Evolutionary conservation across 92 coral and sea anemone species (phyloP).

Genomic region (Porites lobata): DNA sequence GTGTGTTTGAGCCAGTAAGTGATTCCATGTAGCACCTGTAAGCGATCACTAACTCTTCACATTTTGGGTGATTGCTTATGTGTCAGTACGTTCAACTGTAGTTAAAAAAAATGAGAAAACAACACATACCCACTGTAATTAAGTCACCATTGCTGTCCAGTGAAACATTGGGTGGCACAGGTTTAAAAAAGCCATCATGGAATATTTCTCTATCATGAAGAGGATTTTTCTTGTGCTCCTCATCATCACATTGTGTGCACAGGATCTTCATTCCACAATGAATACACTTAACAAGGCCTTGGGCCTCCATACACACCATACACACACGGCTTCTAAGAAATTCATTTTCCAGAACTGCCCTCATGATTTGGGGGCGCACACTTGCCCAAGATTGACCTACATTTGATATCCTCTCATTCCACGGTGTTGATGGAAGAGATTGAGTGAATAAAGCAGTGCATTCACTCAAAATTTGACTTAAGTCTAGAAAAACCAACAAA

Average conservation of each 20-base stretch:
- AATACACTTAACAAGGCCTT: neutral
- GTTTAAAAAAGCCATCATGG: conserved; percentile 31
- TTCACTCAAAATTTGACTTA: neutral
- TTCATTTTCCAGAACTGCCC: neutral
- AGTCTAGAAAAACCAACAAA: neutral
- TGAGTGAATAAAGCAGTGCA: neutral
- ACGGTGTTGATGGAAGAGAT: neutral
- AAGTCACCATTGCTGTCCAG: conserved; percentile 43
- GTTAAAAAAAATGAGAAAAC: no score
- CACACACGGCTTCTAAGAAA: neutral
- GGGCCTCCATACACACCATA: neutral
- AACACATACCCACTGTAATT: conserved; percentile 15
- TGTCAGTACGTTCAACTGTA: no score
- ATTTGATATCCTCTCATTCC: neutral
- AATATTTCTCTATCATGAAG: conserved; percentile 50
- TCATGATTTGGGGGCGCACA: neutral
- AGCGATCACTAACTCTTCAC: no score
- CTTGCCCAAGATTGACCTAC: neutral
- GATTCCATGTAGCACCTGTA: no score
- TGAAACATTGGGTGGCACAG: conserved; percentile 38
- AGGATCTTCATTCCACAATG: conserved; percentile 4
- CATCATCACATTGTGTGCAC: conserved; percentile 26
- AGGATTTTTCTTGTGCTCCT: conserved; percentile 6
- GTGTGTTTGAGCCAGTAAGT: no score
- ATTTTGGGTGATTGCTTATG: no score